These are phyloP conservation scores for Drosophila setosimentum DNA, from an alignment of 2,888 invertebrate species.

Conservation along the genomic window DNA sequence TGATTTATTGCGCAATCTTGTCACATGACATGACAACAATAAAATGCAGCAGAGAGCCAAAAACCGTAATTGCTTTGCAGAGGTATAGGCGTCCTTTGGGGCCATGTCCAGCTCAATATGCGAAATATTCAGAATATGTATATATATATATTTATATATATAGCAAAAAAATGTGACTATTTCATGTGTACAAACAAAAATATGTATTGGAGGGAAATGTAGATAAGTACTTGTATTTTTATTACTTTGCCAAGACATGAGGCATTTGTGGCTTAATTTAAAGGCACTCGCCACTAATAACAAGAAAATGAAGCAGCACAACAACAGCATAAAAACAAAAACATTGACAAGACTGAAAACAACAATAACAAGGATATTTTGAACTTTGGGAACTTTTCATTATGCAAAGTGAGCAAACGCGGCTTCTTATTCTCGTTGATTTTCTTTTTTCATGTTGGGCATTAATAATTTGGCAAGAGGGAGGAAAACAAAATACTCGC, in stretches of 20 bases:
- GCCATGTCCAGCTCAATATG: slow-evolving; percentile 34
- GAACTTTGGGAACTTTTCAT: slow-evolving; percentile 63
- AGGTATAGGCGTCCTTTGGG: slow-evolving; percentile 18
- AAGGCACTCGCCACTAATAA: slow-evolving; percentile 47
- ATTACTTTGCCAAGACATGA: slow-evolving; percentile 54
- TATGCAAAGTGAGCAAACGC: slow-evolving; percentile 62
- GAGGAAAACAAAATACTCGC: slow-evolving; percentile 17
- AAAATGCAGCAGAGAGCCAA: slow-evolving; percentile 10
- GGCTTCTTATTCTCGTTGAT: slow-evolving; percentile 9
- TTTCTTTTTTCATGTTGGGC: slow-evolving; percentile 14
- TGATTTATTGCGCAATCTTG: slow-evolving; percentile 69
- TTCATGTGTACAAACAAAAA: neutral
- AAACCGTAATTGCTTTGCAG: slow-evolving; percentile 44
- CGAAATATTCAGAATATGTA: slow-evolving; percentile 1
- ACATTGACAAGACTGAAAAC: slow-evolving; percentile 17
- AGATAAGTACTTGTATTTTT: slow-evolving; percentile 18
- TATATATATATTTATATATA: neutral
- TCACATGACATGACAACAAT: slow-evolving; percentile 58
- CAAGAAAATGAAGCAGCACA: neutral
- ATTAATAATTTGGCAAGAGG: slow-evolving; percentile 52
- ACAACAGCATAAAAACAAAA: slow-evolving; percentile 6
- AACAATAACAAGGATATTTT: slow-evolving; percentile 26
- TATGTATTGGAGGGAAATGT: slow-evolving; percentile 1
- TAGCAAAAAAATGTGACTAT: neutral
- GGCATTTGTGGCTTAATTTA: slow-evolving; percentile 66